phyloP scores from a whole-genome alignment of 2,113 vertebrate species.

The Chlamydotis undulata region DNA sequence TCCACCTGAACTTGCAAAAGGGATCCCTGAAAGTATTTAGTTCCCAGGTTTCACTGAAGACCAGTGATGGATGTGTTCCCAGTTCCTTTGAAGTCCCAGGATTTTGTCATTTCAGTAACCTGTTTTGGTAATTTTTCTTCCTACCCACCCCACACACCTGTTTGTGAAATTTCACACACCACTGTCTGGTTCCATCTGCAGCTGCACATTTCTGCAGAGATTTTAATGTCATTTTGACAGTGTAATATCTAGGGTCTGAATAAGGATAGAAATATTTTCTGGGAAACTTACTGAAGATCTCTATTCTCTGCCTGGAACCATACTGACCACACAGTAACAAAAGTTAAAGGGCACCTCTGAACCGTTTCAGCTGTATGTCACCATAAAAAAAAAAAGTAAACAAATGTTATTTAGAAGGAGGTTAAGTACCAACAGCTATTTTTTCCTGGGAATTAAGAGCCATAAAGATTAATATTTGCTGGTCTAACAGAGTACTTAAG shows the following conservation, averaged over 20 bases:
- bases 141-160: neutral
- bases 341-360: neutral
- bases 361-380: neutral
- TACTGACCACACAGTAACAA: neutral
- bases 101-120: neutral
- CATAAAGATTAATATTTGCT: neutral
- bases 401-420: neutral
- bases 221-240: neutral
- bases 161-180: neutral
- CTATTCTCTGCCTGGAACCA: neutral
- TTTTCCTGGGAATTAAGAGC: neutral
- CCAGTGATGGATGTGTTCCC: neutral
- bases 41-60: neutral
- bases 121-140: neutral
- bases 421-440: neutral
- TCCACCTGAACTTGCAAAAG: neutral
- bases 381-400: neutral
- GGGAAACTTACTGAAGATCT: neutral
- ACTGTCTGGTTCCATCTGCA: neutral
- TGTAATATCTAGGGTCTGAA: neutral
- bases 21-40: neutral
- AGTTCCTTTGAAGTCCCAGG: neutral
- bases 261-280: neutral
- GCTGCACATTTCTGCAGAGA: neutral
- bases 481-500: neutral